Evolutionary conservation across 2,113 vertebrate species (phyloP).

Genomic region (Eira barbara): DNA sequence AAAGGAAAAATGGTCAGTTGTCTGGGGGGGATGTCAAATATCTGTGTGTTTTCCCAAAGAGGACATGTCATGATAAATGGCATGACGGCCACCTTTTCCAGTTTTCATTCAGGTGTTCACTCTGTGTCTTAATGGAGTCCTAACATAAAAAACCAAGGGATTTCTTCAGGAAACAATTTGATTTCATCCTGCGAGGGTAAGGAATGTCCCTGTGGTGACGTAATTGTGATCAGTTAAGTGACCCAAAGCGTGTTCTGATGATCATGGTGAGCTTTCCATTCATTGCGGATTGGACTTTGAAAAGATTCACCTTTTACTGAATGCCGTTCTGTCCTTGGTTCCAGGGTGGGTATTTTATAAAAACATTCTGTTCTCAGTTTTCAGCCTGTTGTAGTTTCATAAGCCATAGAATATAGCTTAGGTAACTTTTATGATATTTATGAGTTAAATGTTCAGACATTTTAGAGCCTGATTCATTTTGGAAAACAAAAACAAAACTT

Average conservation of each 20-base stretch:
- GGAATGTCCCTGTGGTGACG: too few species aligned
- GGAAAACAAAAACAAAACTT: background rate
- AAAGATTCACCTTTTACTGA: background rate
- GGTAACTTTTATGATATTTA: background rate
- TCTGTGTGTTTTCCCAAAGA: background rate
- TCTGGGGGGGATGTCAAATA: background rate
- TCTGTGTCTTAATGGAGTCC: background rate
- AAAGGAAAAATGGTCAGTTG: background rate
- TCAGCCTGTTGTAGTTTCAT: background rate
- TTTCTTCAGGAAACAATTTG: background rate
- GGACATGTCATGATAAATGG: background rate
- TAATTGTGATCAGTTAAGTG: fast-evolving
- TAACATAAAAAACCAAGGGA: background rate
- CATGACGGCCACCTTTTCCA: background rate
- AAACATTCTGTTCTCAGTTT: background rate
- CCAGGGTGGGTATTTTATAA: background rate
- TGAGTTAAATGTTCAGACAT: background rate
- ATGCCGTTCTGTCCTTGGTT: background rate
- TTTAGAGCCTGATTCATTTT: background rate
- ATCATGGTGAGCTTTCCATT: background rate
- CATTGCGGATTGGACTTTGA: background rate
- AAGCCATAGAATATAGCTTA: background rate
- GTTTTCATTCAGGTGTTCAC: background rate
- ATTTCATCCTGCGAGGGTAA: background rate
- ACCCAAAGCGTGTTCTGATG: background rate